These are phyloP conservation scores for Elaeidobius kamerunicus DNA, from an alignment of 2,888 invertebrate genomes.

Conservation along the genomic window DNA sequence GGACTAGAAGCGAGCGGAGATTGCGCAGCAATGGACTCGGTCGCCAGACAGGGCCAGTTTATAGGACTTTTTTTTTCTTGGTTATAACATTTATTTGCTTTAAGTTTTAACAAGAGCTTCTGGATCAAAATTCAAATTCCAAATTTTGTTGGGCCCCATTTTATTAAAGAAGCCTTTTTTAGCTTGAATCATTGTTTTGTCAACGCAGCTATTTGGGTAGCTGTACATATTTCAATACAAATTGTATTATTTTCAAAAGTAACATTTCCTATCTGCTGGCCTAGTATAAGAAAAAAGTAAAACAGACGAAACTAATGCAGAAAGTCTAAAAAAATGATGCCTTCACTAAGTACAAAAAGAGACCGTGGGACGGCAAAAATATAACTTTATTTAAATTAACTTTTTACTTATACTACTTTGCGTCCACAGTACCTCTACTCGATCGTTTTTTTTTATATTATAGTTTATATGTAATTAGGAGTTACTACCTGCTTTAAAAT, in stretches of 20 bases:
- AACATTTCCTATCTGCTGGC: slow-evolving; percentile 12
- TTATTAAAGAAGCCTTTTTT: no score
- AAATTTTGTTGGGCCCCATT: no score
- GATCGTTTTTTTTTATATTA: slow-evolving; percentile 3
- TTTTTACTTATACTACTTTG: slow-evolving; percentile 26
- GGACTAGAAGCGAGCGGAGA: neutral
- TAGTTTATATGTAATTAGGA: slow-evolving; percentile 1
- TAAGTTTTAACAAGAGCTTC: no score
- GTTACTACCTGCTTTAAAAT: neutral
- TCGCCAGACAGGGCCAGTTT: slow-evolving; percentile 13
- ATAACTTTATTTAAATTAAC: slow-evolving; percentile 15
- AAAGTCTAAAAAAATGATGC: slow-evolving; percentile 44
- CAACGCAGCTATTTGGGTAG: no score
- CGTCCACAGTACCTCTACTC: slow-evolving; percentile 26
- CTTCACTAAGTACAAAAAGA: slow-evolving; percentile 42
- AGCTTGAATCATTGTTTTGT: no score
- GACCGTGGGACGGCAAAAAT: slow-evolving; percentile 20
- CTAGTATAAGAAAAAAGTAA: slow-evolving; percentile 26
- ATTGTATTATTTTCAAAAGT: no score
- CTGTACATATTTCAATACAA: no score
- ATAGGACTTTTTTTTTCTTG: slow-evolving; percentile 5
- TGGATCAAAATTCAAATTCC: no score
- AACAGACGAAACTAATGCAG: slow-evolving; percentile 14
- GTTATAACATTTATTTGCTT: no score
- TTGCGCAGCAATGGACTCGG: slow-evolving; percentile 4